A percentile compares a stretch with the other conserved stretches of the same genome.
Conservation (phyloP, 1,140 invertebrate species). For the Cryptotermes secundus region DNA sequence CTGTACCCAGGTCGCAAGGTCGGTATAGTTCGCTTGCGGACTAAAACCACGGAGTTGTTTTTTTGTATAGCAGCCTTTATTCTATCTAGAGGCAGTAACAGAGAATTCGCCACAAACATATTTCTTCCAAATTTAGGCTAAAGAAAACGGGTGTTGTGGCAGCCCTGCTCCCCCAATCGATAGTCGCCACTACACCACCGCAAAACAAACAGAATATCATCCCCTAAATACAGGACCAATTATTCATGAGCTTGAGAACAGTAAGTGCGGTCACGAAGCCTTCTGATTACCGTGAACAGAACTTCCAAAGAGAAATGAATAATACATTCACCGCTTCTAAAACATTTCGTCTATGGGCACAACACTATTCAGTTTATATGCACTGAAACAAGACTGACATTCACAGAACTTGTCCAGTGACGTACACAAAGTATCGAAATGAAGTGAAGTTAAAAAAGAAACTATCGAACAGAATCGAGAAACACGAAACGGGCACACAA, state of each 20-base stretch:
- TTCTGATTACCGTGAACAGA: not conserved
- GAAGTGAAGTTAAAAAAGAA: too few species aligned
- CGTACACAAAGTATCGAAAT: too few species aligned
- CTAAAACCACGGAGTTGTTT: too few species aligned
- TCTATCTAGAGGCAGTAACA: too few species aligned
- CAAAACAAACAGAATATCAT: constrained; percentile 17
- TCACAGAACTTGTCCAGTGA: not conserved
- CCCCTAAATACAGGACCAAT: not conserved
- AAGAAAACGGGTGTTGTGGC: not conserved
- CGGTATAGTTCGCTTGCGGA: too few species aligned
- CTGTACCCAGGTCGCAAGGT: too few species aligned
- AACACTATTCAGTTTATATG: constrained; percentile 4
- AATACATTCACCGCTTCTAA: not conserved
- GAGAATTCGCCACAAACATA: too few species aligned
- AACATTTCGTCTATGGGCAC: constrained; percentile 12
- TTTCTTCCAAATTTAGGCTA: too few species aligned
- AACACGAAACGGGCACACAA: too few species aligned
- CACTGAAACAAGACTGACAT: not conserved
- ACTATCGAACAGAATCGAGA: too few species aligned
- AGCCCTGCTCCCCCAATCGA: not conserved
- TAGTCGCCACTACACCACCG: not conserved
- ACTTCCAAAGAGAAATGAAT: not conserved
- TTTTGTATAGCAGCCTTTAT: too few species aligned
- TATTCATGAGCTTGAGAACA: not conserved
- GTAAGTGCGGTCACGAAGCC: not conserved